These are phyloP conservation scores for Eueides isabella DNA, from an alignment of 1,140 invertebrate genomes.

Conservation along the genomic window DNA sequence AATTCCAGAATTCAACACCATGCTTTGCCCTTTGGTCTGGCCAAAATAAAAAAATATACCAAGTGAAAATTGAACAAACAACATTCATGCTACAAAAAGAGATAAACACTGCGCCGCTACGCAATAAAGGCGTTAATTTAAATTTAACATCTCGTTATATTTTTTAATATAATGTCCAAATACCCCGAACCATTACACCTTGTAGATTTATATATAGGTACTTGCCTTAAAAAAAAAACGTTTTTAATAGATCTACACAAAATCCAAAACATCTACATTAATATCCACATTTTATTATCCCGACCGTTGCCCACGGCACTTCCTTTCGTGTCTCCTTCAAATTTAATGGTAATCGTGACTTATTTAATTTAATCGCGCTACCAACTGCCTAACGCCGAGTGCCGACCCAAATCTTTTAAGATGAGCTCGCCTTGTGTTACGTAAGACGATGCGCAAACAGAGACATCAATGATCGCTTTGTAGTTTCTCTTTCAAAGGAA, in stretches of 20 bases:
- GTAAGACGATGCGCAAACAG: constrained; percentile 17
- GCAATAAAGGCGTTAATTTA: too few relatives aligned
- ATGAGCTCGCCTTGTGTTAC: constrained; percentile 1
- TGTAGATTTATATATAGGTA: too few relatives aligned
- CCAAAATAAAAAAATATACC: too few relatives aligned
- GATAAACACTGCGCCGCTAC: too few relatives aligned
- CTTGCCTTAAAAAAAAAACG: too few relatives aligned
- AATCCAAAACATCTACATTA: not conserved
- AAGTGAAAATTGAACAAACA: too few relatives aligned
- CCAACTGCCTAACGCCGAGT: not conserved
- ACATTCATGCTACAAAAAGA: too few relatives aligned
- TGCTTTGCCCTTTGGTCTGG: too few relatives aligned
- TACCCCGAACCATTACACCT: not conserved
- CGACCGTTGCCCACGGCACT: not conserved
- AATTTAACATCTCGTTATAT: too few relatives aligned
- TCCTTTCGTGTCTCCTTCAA: not conserved
- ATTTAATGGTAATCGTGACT: not conserved
- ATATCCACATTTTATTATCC: not conserved
- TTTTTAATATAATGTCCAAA: too few relatives aligned
- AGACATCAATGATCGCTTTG: constrained; percentile 22
- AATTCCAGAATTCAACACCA: too few relatives aligned
- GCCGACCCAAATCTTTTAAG: constrained; percentile 7
- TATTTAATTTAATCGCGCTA: not conserved
- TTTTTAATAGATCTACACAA: not conserved
- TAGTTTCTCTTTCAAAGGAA: constrained; percentile 18